Base-by-base conservation (phyloP, 2,113 vertebrate genomes). In the Bos indicus region DNA sequence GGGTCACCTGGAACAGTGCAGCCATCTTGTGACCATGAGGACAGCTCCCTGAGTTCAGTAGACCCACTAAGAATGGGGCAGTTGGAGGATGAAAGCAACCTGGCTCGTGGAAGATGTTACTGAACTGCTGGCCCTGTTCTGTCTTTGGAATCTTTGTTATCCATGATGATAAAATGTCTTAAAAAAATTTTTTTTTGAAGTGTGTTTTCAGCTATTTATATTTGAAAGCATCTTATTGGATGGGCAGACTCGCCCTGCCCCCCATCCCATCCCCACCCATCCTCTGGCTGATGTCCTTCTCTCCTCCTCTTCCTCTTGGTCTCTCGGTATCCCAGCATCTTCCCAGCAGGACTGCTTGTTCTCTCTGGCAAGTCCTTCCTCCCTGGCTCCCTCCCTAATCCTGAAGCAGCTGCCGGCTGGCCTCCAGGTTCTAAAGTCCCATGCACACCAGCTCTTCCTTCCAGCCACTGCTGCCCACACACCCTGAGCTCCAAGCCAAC, bases 101-200 rank as follows among this genome's bases (percentile, higher is more conserved):
- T 5, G 26, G 17, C 12, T 43, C 8, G 16, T 40, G 40, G 0
- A 16, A 78, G 54, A 33, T 36, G 21, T 14, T 6, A 30, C 4
- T 1, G 7, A 85, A n/a, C 33, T n/a, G 3, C 59, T 16, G n/a
- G 23, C 43, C 8, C 46, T 36, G n/a, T 74, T 16, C n/a, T 90
- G 6, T 12, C 43, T 87, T 74, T 52, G 12, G 48, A 71, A 25
- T 88, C n/a, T 64, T 59, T 25, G 33, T 88, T 81, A 60, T 23
- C 52, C 23, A 25, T 54, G 52, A 48, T n/a, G 36, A 64, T 9
- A 48, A 78, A 48, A 2, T 52, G 43, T 52, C 43, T 10, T 84
- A 12, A 60, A 51, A 16, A 17, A 0, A 0, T 40, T 0, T 43
- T 43, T 67, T 17, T n/a, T 33, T 59, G n/a, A 30, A 74, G 59